Conservation (phyloP, 2,888 invertebrate species). For the Itoplectis maculator region DNA sequence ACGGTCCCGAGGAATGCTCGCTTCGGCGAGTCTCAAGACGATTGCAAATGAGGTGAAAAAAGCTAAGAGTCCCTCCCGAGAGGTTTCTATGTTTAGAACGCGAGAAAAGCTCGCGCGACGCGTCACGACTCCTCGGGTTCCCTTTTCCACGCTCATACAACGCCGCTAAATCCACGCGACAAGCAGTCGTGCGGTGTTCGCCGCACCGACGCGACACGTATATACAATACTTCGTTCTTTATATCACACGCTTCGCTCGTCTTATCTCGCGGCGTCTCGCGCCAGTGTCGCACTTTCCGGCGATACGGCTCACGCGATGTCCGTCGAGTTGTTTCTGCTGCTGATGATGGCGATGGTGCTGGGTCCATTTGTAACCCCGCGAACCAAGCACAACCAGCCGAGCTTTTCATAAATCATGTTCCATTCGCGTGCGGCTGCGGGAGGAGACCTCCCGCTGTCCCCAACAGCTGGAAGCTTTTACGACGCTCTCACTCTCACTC, state of each 20-base stretch:
- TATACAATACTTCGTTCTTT: constrained; percentile 19
- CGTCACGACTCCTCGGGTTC: not conserved
- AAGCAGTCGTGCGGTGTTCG: no score
- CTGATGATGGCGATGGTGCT: no score
- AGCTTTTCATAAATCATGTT: constrained; percentile 47
- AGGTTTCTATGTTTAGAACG: constrained; percentile 23
- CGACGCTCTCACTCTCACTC: constrained; percentile 16
- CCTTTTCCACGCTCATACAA: not conserved
- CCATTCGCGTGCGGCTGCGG: constrained; percentile 36
- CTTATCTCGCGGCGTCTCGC: constrained; percentile 8
- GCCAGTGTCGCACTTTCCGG: not conserved
- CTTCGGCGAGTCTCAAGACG: constrained; percentile 21
- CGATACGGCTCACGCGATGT: constrained; percentile 27
- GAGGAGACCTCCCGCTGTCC: constrained; percentile 30
- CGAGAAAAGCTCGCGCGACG: constrained; percentile 1
- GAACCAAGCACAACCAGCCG: constrained; percentile 15
- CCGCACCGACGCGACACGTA: not conserved
- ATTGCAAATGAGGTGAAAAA: constrained; percentile 21
- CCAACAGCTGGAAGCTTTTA: constrained; percentile 24
- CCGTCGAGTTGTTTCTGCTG: no score
- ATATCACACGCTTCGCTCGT: constrained; percentile 19
- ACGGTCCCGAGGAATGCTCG: constrained; percentile 8
- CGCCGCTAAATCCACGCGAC: constrained; percentile 1
- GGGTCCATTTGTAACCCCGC: not conserved
- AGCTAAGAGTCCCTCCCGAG: constrained; percentile 5